Percentiles rank a stretch among this genome's conserved stretches.
phyloP scores from a whole-genome alignment of 2,113 vertebrate genomes.

The Empidonax traillii region DNA sequence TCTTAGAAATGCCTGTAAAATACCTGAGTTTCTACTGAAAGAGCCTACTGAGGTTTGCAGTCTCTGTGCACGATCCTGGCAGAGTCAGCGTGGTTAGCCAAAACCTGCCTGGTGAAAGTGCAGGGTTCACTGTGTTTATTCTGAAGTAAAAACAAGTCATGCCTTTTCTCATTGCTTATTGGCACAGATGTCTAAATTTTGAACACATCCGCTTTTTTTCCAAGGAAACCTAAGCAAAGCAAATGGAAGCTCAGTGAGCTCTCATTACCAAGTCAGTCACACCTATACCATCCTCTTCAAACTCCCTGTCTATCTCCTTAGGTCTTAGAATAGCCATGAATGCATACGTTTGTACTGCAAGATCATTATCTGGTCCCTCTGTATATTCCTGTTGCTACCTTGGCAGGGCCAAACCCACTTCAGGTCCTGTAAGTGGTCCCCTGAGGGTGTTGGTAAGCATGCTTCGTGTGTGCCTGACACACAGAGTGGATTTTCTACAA shows the following conservation, averaged over 20 bases:
- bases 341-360: not conserved
- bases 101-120: not conserved
- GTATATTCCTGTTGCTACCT: not conserved
- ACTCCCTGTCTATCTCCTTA: not conserved
- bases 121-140: not conserved
- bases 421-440: not conserved
- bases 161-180: not conserved
- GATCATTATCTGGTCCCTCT: not conserved
- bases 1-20: not conserved
- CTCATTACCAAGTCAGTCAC: not conserved
- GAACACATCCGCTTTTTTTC: not conserved
- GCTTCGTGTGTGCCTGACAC: not conserved
- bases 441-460: not conserved
- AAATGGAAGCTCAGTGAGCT: not conserved
- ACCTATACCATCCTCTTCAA: not conserved
- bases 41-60: not conserved
- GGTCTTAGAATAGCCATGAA: not conserved
- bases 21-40: not conserved
- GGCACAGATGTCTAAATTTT: not conserved
- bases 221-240: not conserved
- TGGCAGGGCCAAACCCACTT: not conserved
- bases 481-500: not conserved
- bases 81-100: not conserved
- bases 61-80: not conserved
- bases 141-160: constrained; percentile 8